Evolutionary conservation across 2,113 vertebrate genomes (phyloP), one percentile per base, ranked within the genome.

Genomic region (Serilophus lunatus): DNA sequence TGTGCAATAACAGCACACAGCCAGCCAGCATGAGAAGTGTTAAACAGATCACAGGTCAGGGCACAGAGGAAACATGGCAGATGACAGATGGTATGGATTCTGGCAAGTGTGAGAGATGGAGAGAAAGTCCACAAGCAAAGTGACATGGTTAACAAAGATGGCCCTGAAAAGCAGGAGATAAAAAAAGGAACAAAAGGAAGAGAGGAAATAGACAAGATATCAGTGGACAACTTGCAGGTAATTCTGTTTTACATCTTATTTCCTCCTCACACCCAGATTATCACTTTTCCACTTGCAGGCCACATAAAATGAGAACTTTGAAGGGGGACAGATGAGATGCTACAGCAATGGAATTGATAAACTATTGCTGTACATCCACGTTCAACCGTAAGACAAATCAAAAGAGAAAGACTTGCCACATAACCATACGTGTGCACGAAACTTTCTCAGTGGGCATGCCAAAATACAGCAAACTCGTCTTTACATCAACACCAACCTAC

Each of bases 351-450:
- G 42, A 64, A 88, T 1, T 77, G 17, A 38, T 20, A 40, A 61
- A 65, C n/a, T 60, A 53, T 22, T 42, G 18, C 14, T 89, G 38
- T 49, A 68, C 26, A 75, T 11, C 22, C 33, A 59, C 0, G 1
- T 70, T 88, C 22, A 80, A 65, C 31, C 1, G 0, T 14, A 64
- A 72, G 25, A 31, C 33, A 81, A 65, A 11, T 12, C 59, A 53
- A 54, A 86, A 81, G 18, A 65, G 23, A 40, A 40, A 61, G 33
- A 24, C 51, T 60, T 70, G 28, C 16, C 26, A 68, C 6, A 8
- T 38, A 66, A n/a, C 9, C 38, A 60, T 9, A 49, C 0, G 0
- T 1, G 0, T 14, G 23, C 28, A 44, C 7, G 4, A 38, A 74
- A 18, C 11, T 18, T 45, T 49, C 51, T 71, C 57, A 5, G 33